phyloP scores from a whole-genome alignment of 2,888 invertebrate species.

The Rosalia funebris region DNA sequence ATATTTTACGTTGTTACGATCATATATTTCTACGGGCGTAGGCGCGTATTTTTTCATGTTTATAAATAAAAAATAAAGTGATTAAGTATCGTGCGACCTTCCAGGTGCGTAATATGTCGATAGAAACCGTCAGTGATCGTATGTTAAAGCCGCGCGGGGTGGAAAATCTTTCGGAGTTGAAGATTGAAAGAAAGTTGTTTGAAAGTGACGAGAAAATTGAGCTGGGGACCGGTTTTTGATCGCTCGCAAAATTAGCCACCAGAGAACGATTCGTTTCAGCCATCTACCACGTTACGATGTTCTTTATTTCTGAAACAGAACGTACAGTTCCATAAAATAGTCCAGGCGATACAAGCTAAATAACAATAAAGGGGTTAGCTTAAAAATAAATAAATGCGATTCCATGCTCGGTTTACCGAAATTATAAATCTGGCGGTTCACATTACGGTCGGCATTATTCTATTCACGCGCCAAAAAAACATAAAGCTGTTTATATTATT shows the following conservation, averaged over 20 bases:
- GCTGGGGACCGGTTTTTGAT: conserved; percentile 58
- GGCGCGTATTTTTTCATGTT: background rate
- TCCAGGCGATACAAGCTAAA: conserved; percentile 5
- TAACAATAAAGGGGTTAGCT: background rate
- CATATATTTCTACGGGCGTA: background rate
- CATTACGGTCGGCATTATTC: too few relatives aligned
- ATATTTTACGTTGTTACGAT: too few relatives aligned
- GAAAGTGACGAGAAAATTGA: conserved; percentile 57
- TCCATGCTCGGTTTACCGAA: too few relatives aligned
- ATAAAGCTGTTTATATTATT: too few relatives aligned
- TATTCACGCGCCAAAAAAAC: too few relatives aligned
- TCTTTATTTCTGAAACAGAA: conserved; percentile 25
- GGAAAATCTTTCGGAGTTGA: conserved; percentile 53
- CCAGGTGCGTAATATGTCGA: background rate
- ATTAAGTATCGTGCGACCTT: background rate
- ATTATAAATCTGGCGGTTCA: too few relatives aligned
- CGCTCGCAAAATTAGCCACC: conserved; percentile 56
- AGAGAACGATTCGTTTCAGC: conserved; percentile 55
- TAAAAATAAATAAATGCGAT: background rate
- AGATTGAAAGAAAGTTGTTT: conserved; percentile 59
- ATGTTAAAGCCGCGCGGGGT: conserved; percentile 50
- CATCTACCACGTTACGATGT: conserved; percentile 46
- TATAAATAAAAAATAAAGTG: background rate
- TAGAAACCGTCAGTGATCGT: conserved; percentile 11
- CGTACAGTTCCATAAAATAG: conserved; percentile 24